Conservation (phyloP, 2,797 vertebrate genomes). For the Naso thynnoides region DNA sequence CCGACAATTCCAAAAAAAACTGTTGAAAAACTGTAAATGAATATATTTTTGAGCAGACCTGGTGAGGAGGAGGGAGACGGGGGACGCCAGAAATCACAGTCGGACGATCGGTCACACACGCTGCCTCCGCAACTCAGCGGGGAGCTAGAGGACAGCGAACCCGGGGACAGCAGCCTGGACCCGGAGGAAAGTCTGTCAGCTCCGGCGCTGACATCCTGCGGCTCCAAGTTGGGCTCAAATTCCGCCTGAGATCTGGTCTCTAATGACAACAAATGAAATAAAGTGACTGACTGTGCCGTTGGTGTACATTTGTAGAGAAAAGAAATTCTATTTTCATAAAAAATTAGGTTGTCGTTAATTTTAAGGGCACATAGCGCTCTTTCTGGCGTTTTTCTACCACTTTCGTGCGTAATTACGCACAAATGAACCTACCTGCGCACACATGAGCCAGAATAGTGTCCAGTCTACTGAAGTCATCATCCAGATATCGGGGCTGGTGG, state of each 20-base stretch:
- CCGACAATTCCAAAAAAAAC: neutral
- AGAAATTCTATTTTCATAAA: neutral
- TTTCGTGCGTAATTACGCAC: conserved; percentile 60
- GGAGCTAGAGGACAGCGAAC: conserved; percentile 85
- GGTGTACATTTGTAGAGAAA: no score
- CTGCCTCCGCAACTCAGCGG: conserved; percentile 89
- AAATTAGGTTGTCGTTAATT: neutral
- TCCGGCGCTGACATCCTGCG: conserved; percentile 40
- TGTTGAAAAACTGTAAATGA: neutral
- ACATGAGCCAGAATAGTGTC: conserved; percentile 87
- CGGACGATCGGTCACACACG: conserved; percentile 88
- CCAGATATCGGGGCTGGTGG: conserved; percentile 91
- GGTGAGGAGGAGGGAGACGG: conserved; percentile 96
- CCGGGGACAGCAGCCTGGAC: conserved; percentile 64
- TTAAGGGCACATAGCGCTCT: neutral
- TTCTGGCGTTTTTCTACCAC: neutral
- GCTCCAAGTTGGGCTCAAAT: conserved; percentile 48
- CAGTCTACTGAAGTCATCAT: conserved; percentile 86
- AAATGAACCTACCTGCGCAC: conserved; percentile 89
- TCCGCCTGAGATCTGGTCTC: conserved; percentile 78
- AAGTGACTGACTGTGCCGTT: neutral
- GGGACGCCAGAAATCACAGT: conserved; percentile 96
- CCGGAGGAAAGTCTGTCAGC: conserved; percentile 83
- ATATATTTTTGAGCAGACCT: conserved; percentile 75
- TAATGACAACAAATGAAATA: conserved; percentile 56